Evolutionary conservation across 2,113 vertebrate genomes (phyloP), one percentile per base, ranked within the genome.

Genomic region (Clarias gariepinus): DNA sequence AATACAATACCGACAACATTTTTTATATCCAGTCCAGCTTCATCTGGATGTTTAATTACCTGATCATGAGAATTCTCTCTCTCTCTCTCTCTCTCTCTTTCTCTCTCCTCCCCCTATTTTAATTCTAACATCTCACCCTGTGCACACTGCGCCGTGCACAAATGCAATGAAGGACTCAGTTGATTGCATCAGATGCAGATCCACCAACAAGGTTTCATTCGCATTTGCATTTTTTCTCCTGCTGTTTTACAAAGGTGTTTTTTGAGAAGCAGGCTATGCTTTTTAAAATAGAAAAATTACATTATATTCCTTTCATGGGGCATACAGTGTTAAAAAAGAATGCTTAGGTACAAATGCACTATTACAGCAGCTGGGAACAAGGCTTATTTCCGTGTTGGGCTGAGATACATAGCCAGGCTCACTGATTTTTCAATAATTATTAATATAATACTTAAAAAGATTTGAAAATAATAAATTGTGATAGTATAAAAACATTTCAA

Each of bases 11-110:
- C 90, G 84, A 91, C 95, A 93, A 90, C 89, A 69, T 92, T 94
- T 94, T 93, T 93, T 94, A 94, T 92, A 94, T 96, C 96, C 96
- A 96, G 95, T 95, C 96, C 95, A 96, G 64, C 83, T 84, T 71
- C 28, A 19, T n/a, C 69, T 83, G 33, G n/a, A 86, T 85, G 69
- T 89, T 93, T 94, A 93, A 95, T 94, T 94, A 93, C 90, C 91
- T 92, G 94, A 93, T 95, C 93, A 94, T 92, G 94, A 93, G 92
- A 92, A 94, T 92, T 91, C 92, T 91, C 91, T 89, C 92, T 89
- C 90, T 92, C 92, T 83, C 91, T 78, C 89, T 30, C 88, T 71
- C 63, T 64, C 63, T 64, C 61, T 63, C 61, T 64, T 15, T 71
- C 33, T 91, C 91, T 89, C 92, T 87, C 90, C 63, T 23, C 85